Base-by-base conservation (phyloP, 2,797 vertebrate genomes). In the Ataeniobius toweri region DNA sequence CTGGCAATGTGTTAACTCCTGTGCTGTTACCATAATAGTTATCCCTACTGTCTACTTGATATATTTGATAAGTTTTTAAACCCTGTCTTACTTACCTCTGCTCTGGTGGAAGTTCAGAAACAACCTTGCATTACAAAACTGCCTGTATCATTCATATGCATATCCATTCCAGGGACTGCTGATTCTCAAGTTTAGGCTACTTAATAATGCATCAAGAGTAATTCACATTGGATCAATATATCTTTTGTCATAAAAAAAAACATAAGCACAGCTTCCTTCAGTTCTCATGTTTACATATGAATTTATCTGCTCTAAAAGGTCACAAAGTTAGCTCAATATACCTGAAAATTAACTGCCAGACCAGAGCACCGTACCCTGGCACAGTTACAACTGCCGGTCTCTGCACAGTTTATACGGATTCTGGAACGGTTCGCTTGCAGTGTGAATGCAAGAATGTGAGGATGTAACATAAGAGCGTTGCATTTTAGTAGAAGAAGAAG, bases 61-160 rank as follows among this genome's bases (percentile, higher is more conserved):
- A 36, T 58, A 82, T 51, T 73, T 87, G 82, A 89, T 82, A 82
- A 51, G 77, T 79, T 83, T 72, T 69, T 36, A 70, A 69, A 77
- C 74, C 71, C 24, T 78, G 75, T 87, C 53, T 12, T 78, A 78
- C 81, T 82, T 56, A 79, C 58, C 76, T 77, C 63, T 26, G 75
- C 69, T 80, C 28, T 73, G 72, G 80, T 82, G 73, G 4, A 76
- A 14, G 28, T 71, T 81, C 69, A 58, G 68, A 65, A 79, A 69
- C 76, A 79, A 74, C 55, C 14, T 79, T 77, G 36, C 69, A 73
- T 79, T 67, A 74, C 36, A 28, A 6, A 73, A 74, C 50, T 50
- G 13, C 59, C 58, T 76, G 46, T 53, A 71, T 58, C n/a, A 74
- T 73, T 74, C 51, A 69, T 71, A 26, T 80, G 56, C 50, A 26